Evolutionary conservation across 2,797 vertebrate genomes (phyloP).

Genomic region (Macropus fuliginosus): DNA sequence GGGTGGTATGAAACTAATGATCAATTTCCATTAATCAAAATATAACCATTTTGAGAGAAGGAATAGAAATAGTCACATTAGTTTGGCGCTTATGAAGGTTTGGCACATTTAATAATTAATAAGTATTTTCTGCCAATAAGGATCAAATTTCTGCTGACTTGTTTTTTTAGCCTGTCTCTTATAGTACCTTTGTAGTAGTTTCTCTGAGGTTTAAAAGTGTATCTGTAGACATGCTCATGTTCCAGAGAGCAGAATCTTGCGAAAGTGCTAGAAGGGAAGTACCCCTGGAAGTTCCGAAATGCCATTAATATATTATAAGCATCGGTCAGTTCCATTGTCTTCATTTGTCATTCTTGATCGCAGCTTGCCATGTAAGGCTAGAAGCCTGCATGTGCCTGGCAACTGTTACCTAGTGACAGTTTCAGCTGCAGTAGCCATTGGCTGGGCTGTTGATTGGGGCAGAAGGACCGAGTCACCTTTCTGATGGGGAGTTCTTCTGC

Average conservation of each 20-base stretch:
- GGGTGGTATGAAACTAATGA: constrained; percentile 47
- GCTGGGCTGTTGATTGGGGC: constrained; percentile 84
- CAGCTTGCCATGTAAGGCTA: constrained; percentile 86
- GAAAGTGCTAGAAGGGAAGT: constrained; percentile 46
- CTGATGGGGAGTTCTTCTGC: constrained; percentile 86
- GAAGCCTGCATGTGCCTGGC: constrained; percentile 89
- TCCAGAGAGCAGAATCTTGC: constrained; percentile 40
- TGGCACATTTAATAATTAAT: constrained; percentile 91
- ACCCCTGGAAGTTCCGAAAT: constrained; percentile 47
- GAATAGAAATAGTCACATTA: constrained; percentile 54
- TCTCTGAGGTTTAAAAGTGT: constrained; percentile 68
- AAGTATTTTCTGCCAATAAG: constrained; percentile 82
- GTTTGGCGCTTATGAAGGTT: constrained; percentile 70
- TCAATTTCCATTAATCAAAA: constrained; percentile 57
- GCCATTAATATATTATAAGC: constrained; percentile 57
- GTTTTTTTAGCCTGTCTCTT: constrained; percentile 63
- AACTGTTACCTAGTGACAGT: constrained; percentile 93
- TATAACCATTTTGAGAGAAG: constrained; percentile 63
- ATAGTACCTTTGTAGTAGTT: constrained; percentile 67
- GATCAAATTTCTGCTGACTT: constrained; percentile 84
- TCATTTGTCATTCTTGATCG: constrained; percentile 88
- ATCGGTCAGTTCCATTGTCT: constrained; percentile 82
- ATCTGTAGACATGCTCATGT: constrained; percentile 18
- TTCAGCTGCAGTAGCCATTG: constrained; percentile 88
- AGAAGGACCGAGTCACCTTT: constrained; percentile 84